Base-by-base conservation (phyloP, 2,888 invertebrate species). In the Falcaria lacertinaria region DNA sequence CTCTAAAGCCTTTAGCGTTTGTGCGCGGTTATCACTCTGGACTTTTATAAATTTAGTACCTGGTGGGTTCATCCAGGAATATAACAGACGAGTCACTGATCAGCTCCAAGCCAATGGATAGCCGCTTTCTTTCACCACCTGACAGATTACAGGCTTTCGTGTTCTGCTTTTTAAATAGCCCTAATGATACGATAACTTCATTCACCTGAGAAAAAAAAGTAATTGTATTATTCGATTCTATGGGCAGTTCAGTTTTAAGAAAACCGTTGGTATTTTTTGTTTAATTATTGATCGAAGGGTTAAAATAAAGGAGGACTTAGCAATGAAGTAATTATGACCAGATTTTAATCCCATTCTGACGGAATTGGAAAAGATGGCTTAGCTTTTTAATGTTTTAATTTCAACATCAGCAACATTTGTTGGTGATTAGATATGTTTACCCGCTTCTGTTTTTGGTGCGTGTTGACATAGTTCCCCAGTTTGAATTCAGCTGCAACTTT, bases 21-120 rank as follows among this genome's bases (percentile, higher is more conserved):
- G n/a, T n/a, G n/a, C n/a, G n/a, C n/a, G n/a, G n/a, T n/a, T n/a
- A n/a, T n/a, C n/a, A n/a, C n/a, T n/a, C n/a, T n/a, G n/a, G n/a
- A n/a, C n/a, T n/a, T n/a, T n/a, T n/a, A n/a, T n/a, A n/a, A n/a
- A n/a, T n/a, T n/a, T n/a, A n/a, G n/a, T n/a, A 28, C 28, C 28
- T 28, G 28, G 28, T 28, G 92, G 97, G 97, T 78, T 97, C 97
- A 72, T 97, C 97, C 61, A 97, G 92, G 74, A 97, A 95, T 92
- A 97, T 93, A 32, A 97, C 92, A 1, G 96, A 94, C 3, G 97
- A 97, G 80, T 97, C 96, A 76, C 93, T 95, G 47, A 97, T 92
- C 60, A 97, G 87, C 83, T 97, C 97, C 51, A 96, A 82, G 15
- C 96, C 96, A 51, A 97, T 95, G 1, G 96, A 93, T 39, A 97